Evolutionary conservation across 1,140 invertebrate species (phyloP), one percentile per base, ranked within the genome.

Genomic region (Caerostris darwini): DNA sequence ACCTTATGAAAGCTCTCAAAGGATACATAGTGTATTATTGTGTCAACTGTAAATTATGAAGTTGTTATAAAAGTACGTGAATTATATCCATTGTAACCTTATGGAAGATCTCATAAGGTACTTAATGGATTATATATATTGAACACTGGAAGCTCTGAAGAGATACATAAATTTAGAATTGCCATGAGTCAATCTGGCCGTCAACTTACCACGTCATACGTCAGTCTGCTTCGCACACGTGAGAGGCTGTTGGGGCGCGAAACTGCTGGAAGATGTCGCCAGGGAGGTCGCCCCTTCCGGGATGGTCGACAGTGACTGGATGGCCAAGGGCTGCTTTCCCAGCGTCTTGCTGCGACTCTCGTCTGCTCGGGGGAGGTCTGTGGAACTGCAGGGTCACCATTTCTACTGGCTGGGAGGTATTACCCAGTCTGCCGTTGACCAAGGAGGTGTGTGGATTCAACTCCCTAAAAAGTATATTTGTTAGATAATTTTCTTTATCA

Each of bases 371-470:
- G 90, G n/a, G 69, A 2, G 69, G 19, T 50, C 67, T 94, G 19
- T 94, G 92, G 17, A 94, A 94, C 50, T 94, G 92, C 34, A 94
- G 12, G 7, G 92, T 94, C 2, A 94, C 92, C 92, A 94, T 94
- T 34, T 94, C 92, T 5, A 94, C 92, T 0, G 92, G 92, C 10
- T 94, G 92, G 14, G 50, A 54, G 92, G 92, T 50, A 94, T 94
- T 14, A 94, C 92, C 92, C 92, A 94, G 50, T 94, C 92, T 0
- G 92, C 83, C 3, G 90, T 92, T 12, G 92, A 87, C 92, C 92
- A 94, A 2, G 92, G 92, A 34, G 92, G 92, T 0, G 92, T 0
- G 86, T 89, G 3, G 67, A 56, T 54, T 94, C 92, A 17, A 94
- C 59, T 19, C 19, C 57, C 92, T 94, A 17, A 19, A 77, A 53